Conservation (phyloP, 2,113 vertebrate genomes). For the Campylorhamphus procurvoides region DNA sequence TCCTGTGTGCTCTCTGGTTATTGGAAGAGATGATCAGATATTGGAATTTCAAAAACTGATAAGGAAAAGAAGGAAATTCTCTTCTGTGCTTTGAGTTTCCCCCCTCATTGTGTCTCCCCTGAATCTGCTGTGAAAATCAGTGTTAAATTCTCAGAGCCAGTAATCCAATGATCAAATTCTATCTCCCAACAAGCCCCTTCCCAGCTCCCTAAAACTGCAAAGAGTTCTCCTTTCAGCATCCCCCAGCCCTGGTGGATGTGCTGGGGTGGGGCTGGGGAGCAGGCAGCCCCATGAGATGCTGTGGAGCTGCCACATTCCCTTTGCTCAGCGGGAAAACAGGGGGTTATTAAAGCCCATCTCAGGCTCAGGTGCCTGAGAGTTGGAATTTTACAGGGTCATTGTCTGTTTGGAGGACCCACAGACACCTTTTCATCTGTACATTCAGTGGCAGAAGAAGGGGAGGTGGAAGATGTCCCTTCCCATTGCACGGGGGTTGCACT, state of each 20-base stretch:
- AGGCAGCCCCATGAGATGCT: rapidly evolving
- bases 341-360: neutral
- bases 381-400: neutral
- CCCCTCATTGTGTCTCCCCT: neutral
- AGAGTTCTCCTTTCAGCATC: neutral
- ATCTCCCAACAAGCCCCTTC: neutral
- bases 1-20: neutral
- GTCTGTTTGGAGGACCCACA: neutral
- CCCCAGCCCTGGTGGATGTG: neutral
- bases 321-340: neutral
- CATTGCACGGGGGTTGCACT: too few relatives aligned
- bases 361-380: neutral
- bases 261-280: neutral
- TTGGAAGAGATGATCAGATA: neutral
- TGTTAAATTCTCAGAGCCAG: neutral
- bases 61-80: neutral
- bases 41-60: neutral
- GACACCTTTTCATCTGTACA: neutral
- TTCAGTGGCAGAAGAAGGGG: neutral
- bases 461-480: neutral
- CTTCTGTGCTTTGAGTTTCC: neutral
- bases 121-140: neutral
- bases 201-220: neutral
- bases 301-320: neutral
- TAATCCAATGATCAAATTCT: neutral